Base-by-base conservation (phyloP, 2,797 vertebrate genomes). In the Pangasius djambal region DNA sequence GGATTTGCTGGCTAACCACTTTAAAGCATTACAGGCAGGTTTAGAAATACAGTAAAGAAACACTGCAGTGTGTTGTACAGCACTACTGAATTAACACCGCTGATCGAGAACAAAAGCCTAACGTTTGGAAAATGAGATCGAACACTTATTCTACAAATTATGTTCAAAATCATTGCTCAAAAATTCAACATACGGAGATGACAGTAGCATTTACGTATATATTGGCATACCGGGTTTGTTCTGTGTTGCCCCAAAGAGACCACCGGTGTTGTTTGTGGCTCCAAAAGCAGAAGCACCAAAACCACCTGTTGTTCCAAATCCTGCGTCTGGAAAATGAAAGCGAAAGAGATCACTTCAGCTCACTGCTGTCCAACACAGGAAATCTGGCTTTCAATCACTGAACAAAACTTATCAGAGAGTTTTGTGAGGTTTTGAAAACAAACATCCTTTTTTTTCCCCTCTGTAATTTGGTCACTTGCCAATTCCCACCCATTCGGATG, bases 221-320 rank as follows among this genome's bases (percentile, higher is more conserved):
- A 63, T 16, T 20, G 44, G 92, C 87, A 6, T 94, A 99, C 98
- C 98, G 93, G 98, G 98, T 93, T 99, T 99, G 70, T 93, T 95
- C 93, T 99, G 98, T 0, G 98, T 93, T 63, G 94, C 92, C 70
- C 98, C 98, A 40, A 99, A 99, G 1, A 99, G 95, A 86, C 98
- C 96, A 75, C 98, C 97, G 0, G 97, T 96, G 90, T 95, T 98
- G 69, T 92, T 96, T 87, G 95, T 96, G 0, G 98, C 91, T 63
- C 98, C 98, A 55, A 99, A 99, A 0, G 98, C 97, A 2, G 98
- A 97, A 0, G 97, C 95, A 12, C 98, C 98, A 78, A 99, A 99
- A 0, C 97, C 98, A 20, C 97, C 97, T 0, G 97, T 89, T 0
- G 97, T 89, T 0, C 98, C 98, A 75, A 99, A 99, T 20, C 95